Evolutionary conservation across 2,113 vertebrate genomes (phyloP).

Genomic region (Oreocharis arfaki): DNA sequence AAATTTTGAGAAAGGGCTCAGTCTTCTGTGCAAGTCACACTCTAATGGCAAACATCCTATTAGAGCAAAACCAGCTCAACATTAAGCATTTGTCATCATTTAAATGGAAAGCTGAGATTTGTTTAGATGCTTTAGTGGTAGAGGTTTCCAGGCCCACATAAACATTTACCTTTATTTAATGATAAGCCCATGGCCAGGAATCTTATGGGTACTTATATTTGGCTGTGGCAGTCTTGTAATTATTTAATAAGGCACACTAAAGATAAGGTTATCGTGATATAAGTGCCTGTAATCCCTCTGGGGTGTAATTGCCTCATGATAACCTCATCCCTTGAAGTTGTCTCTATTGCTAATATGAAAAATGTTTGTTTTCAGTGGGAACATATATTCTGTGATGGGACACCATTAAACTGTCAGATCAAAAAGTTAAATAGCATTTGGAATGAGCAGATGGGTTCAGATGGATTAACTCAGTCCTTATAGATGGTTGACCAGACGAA

Average conservation of each 20-base stretch:
- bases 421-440: conserved; percentile 54
- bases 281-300: conserved; percentile 52
- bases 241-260: conserved; percentile 50
- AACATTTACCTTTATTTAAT: conserved; percentile 19
- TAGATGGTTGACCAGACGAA: background rate
- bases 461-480: conserved; percentile 42
- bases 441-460: conserved; percentile 41
- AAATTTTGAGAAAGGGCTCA: background rate
- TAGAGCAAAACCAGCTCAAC: background rate
- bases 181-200: background rate
- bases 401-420: conserved; percentile 62
- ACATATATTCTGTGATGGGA: conserved; percentile 56
- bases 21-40: background rate
- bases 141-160: background rate
- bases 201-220: conserved; percentile 33
- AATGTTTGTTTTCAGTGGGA: conserved; percentile 57
- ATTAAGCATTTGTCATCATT: background rate
- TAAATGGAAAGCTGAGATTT: background rate
- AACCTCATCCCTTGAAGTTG: conserved; percentile 59
- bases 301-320: conserved; percentile 56
- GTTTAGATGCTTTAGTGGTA: background rate
- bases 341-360: conserved; percentile 51
- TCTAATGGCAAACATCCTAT: background rate
- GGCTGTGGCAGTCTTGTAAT: conserved; percentile 22
- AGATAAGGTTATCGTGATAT: conserved; percentile 61